Evolutionary conservation across 1,140 invertebrate genomes (phyloP), one percentile per base, ranked within the genome.

Genomic region (Danaus plexippus): DNA sequence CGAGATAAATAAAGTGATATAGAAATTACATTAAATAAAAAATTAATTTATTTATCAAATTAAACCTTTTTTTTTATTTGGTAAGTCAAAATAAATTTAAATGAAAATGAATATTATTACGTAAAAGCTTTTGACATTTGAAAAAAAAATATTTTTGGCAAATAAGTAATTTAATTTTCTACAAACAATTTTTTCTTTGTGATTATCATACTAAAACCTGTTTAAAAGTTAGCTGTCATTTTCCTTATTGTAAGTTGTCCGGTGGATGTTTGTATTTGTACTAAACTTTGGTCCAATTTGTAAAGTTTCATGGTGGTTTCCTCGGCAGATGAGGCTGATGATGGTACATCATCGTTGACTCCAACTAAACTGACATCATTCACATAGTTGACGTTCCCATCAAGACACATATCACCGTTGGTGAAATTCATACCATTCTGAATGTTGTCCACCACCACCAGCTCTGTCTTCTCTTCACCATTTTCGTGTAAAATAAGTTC

Each of bases 221-320:
- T 11, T 52, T 43, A 52, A 45, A 59, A 62, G 58, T 55, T 61
- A 43, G 70, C 64, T 15, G 74, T 81, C 66, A 74, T 73, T 70
- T 85, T 79, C 11, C 71, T 79, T 43, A 85, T 77, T 32, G 81
- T 82, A 10, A 85, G 53, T 53, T 83, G 74, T n/a, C 71, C 67
- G 40, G 65, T 67, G 7, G 74, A 58, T 56, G 67, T 72, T 46
- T 81, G 73, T 58, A 85, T 79, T 59, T 79, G 75, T 9, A 85
- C 59, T 57, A 82, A 63, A 54, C 70, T 80, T 54, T 84, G 77
- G 55, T 85, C 78, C n/a, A 85, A 63, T 44, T 85, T 73, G 58
- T 80, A 85, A 10, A 86, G 54, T 62, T 83, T 85, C 8, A 82
- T 72, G 9, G 70, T 73, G 11, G 71, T 71, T 11, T 73, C 68